Percentiles rank a stretch among this genome's conserved stretches.
Evolutionary conservation across 2,888 invertebrate species (phyloP).

Genomic region (Stenchaetothrips biformis): DNA sequence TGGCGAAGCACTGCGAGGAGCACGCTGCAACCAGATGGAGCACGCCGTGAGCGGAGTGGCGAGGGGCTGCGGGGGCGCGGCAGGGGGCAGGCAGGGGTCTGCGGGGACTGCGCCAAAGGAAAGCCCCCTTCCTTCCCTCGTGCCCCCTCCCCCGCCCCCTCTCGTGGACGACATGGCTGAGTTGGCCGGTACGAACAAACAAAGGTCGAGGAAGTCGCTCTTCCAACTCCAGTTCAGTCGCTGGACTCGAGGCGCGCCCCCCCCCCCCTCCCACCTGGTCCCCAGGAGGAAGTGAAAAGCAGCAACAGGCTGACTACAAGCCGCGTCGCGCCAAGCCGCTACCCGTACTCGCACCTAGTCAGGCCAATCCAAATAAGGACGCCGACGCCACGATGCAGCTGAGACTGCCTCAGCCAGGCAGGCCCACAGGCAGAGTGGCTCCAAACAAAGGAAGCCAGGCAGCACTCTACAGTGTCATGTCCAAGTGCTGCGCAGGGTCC

Average conservation of each 20-base stretch:
- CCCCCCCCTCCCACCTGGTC: background rate
- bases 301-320: too few species aligned
- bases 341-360: too few species aligned
- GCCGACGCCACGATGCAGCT: too few species aligned
- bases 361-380: too few species aligned
- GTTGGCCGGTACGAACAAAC: background rate
- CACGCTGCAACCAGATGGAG: background rate
- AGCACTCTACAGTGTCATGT: too few species aligned
- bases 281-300: background rate
- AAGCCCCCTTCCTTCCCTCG: background rate
- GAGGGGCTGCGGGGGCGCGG: background rate
- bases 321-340: too few species aligned
- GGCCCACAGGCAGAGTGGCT: too few species aligned
- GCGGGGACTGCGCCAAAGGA: background rate
- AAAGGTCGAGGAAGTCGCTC: constrained; percentile 8
- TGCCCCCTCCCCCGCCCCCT: background rate
- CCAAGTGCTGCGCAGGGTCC: too few species aligned
- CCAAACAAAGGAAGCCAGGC: too few species aligned
- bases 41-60: background rate
- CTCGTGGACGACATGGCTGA: background rate
- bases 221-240: background rate
- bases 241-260: background rate
- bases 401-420: too few species aligned
- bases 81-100: background rate
- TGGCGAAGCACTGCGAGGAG: too few species aligned